Conservation (phyloP, 2,797 vertebrate species). For the Hylomyscus alleni region DNA sequence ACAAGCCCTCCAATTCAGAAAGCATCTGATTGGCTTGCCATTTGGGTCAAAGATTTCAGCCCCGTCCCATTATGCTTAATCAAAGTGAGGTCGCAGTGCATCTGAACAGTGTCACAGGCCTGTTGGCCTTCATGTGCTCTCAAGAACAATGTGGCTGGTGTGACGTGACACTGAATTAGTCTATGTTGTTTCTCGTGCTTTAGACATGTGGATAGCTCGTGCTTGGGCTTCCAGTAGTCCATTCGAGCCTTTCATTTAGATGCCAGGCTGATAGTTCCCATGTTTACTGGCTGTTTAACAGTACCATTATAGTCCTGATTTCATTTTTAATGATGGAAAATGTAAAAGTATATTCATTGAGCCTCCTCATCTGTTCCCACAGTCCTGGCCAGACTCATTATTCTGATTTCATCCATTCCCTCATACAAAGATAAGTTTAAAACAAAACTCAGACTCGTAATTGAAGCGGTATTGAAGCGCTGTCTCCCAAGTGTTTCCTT, state of each 20-base stretch:
- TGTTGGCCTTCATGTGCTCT: constrained; percentile 1
- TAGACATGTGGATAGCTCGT: neutral
- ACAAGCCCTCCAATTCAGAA: neutral
- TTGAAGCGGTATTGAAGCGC: neutral
- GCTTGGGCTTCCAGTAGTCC: neutral
- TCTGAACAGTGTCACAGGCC: neutral
- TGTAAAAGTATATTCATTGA: neutral
- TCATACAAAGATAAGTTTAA: neutral
- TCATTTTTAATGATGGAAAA: constrained; percentile 29
- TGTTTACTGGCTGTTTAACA: neutral
- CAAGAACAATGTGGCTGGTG: neutral
- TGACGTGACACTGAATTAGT: neutral
- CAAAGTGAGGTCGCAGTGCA: constrained; percentile 16
- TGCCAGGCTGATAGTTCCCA: neutral
- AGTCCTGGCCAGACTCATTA: neutral
- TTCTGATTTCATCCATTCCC: neutral
- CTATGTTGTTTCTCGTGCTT: neutral
- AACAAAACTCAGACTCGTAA: neutral
- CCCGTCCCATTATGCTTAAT: neutral
- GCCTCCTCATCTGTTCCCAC: neutral
- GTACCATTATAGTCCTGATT: neutral
- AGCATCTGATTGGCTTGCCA: neutral
- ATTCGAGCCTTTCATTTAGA: neutral
- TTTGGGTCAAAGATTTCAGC: neutral
- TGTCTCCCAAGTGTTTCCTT: neutral